Conservation (phyloP, 1,140 invertebrate species). For the Dendroctonus ponderosae region DNA sequence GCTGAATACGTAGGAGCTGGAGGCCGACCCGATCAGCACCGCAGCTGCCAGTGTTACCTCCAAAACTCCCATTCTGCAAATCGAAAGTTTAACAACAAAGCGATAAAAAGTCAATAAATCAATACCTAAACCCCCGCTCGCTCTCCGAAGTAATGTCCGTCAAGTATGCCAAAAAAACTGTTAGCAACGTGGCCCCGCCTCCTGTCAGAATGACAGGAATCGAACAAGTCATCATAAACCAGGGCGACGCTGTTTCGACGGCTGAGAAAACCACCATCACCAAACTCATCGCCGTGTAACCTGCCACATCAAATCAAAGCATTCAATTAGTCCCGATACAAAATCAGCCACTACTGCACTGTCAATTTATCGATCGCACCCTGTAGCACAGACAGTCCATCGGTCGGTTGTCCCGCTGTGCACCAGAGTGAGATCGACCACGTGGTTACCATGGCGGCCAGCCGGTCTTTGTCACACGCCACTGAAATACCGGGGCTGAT, state of each 20-base stretch:
- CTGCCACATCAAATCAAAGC: slow-evolving; percentile 22
- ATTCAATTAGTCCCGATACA: background rate
- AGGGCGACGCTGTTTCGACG: slow-evolving; percentile 39
- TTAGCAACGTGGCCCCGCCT: slow-evolving; percentile 38
- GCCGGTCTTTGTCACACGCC: background rate
- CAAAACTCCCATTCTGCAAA: slow-evolving; percentile 60
- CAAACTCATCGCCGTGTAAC: slow-evolving; percentile 23
- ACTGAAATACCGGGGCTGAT: too few species aligned
- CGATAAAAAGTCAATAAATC: background rate
- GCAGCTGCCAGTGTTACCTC: slow-evolving; percentile 59
- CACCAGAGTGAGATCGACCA: background rate
- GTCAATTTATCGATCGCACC: too few species aligned
- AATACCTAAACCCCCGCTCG: slow-evolving; percentile 34
- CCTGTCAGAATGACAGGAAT: slow-evolving; percentile 39
- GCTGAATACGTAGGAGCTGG: slow-evolving; percentile 57
- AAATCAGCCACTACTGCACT: too few species aligned
- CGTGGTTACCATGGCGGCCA: background rate
- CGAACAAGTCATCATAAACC: slow-evolving; percentile 36
- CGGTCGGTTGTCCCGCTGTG: background rate
- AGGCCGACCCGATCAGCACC: slow-evolving; percentile 57
- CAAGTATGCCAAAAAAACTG: slow-evolving; percentile 37
- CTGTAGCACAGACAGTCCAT: too few species aligned
- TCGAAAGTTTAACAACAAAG: background rate
- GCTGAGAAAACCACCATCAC: slow-evolving; percentile 31
- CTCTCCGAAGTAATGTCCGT: slow-evolving; percentile 36